Conservation (phyloP, 2,888 invertebrate species). For the Caradrina kadenii region DNA sequence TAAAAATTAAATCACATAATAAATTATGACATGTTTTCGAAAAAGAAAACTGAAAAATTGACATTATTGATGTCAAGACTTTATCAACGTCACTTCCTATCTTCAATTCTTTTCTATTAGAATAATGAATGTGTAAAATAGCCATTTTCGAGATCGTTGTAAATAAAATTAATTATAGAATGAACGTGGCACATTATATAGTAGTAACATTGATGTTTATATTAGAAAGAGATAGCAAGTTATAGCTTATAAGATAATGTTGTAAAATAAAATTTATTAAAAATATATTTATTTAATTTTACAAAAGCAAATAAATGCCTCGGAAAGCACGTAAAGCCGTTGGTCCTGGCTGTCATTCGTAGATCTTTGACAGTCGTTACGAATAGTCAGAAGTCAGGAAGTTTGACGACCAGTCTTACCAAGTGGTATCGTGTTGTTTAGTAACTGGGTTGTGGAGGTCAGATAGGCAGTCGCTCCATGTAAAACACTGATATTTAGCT, state of each 20-base stretch:
- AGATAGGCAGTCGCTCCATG: too few species aligned
- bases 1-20: not conserved
- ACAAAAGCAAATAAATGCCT: too few species aligned
- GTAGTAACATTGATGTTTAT: constrained; percentile 77
- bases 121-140: constrained; percentile 54
- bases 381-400: too few species aligned
- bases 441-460: too few species aligned
- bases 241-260: constrained; percentile 69
- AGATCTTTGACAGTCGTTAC: too few species aligned
- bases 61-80: constrained; percentile 3
- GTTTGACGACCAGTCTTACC: too few species aligned
- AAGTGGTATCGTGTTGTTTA: too few species aligned
- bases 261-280: constrained; percentile 77
- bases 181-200: constrained; percentile 59
- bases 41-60: constrained; percentile 3
- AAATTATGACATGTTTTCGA: not conserved
- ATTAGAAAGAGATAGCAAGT: constrained; percentile 67
- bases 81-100: constrained; percentile 25
- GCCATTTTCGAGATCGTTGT: constrained; percentile 59
- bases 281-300: constrained; percentile 21
- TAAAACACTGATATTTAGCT: too few species aligned
- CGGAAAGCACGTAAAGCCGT: too few species aligned
- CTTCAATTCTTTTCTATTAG: constrained; percentile 39
- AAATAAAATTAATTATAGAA: constrained; percentile 68
- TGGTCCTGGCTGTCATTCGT: too few species aligned